Evolutionary conservation across 2,888 invertebrate genomes (phyloP).

Genomic region (Platycheirus rosarum): DNA sequence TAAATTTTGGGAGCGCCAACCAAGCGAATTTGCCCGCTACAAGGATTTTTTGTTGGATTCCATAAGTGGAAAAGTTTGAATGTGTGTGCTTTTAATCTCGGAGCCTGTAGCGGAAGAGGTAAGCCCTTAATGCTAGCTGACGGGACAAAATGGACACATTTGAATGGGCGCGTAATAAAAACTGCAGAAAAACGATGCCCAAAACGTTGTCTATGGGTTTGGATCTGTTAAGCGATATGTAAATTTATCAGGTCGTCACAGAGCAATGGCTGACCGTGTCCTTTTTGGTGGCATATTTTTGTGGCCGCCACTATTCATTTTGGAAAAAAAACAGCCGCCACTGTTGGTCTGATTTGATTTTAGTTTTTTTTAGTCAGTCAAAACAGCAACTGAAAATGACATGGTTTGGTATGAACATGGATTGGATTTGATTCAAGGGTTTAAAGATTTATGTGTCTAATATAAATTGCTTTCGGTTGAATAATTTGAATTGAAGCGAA

Average conservation of each 20-base stretch:
- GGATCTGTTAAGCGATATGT: conserved; percentile 58
- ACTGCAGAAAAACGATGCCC: background rate
- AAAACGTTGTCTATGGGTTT: conserved; percentile 20
- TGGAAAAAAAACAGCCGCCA: conserved; percentile 39
- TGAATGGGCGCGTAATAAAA: background rate
- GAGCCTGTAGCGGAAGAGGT: background rate
- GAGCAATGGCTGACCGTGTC: conserved; percentile 53
- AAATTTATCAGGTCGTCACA: conserved; percentile 69
- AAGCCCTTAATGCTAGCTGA: background rate
- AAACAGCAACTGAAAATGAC: background rate
- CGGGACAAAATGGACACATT: background rate
- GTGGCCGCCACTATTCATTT: conserved; percentile 61
- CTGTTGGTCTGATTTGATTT: conserved; percentile 56
- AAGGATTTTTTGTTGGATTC: background rate
- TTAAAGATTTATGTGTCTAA: background rate
- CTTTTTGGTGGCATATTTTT: conserved; percentile 63
- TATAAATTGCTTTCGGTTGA: background rate
- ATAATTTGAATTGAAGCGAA: background rate
- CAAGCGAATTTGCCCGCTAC: conserved; percentile 1
- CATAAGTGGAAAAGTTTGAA: background rate
- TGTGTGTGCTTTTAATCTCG: background rate
- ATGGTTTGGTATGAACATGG: too few species aligned
- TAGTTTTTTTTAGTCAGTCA: conserved; percentile 10
- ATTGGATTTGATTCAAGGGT: too few species aligned
- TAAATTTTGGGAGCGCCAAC: conserved; percentile 4